Conservation (phyloP, 2,797 vertebrate species). For the Bradypodion pumilum region DNA sequence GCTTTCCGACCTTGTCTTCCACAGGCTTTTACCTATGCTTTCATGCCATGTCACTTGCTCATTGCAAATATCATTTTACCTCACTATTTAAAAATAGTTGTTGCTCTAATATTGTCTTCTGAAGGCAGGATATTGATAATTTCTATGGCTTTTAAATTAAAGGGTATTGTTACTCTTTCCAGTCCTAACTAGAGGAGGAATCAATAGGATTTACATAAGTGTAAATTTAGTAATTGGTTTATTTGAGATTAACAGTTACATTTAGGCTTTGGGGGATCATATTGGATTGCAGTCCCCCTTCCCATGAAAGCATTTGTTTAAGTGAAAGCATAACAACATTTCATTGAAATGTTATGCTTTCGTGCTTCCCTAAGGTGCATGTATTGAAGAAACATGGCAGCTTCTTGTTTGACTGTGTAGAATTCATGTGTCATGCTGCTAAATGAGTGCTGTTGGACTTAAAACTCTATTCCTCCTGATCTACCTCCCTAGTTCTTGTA, state of each 20-base stretch:
- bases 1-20: not conserved
- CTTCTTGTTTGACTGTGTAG: not conserved
- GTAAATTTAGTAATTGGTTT: no score
- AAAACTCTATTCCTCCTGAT: not conserved
- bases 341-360: not conserved
- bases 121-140: not conserved
- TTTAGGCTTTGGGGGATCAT: no score
- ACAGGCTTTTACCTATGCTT: not conserved
- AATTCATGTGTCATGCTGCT: not conserved
- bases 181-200: no score
- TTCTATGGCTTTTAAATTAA: not conserved
- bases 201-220: no score
- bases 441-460: not conserved
- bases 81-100: not conserved
- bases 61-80: not conserved
- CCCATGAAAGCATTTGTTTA: not conserved
- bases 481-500: not conserved
- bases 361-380: not conserved
- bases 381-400: not conserved
- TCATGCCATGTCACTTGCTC: conserved; percentile 1
- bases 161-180: not conserved
- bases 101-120: not conserved
- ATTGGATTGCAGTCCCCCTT: no score
- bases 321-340: not conserved
- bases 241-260: no score